A percentile compares a stretch with the other conserved stretches of the same genome.
Evolutionary conservation across 2,888 invertebrate species (phyloP).

Genomic region (Synanthedon formicaeformis): DNA sequence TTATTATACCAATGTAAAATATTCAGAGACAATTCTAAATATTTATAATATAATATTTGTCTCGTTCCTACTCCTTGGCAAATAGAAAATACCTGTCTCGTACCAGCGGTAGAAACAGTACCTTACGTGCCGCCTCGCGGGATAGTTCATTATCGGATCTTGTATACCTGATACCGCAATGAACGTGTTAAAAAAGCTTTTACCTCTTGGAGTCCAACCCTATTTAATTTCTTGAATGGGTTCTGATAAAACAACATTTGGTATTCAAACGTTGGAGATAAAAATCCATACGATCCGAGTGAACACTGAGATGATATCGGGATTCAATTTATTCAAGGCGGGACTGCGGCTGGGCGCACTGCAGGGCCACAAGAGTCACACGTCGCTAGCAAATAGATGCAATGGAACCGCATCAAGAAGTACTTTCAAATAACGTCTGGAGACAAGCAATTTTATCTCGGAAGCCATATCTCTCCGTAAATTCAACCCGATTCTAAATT

Average conservation of each 20-base stretch:
- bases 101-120: too few relatives aligned
- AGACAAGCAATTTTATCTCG: constrained; percentile 4
- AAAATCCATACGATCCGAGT: constrained; percentile 5
- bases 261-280: constrained; percentile 10
- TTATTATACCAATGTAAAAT: too few relatives aligned
- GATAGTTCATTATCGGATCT: too few relatives aligned
- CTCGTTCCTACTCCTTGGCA: too few relatives aligned
- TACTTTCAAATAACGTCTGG: constrained; percentile 6
- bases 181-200: too few relatives aligned
- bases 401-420: constrained; percentile 3
- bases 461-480: background rate
- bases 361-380: constrained; percentile 5
- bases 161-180: too few relatives aligned
- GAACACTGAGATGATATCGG: constrained; percentile 12
- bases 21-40: too few relatives aligned
- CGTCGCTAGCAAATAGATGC: constrained; percentile 12
- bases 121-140: too few relatives aligned
- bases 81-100: too few relatives aligned
- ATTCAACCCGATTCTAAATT: constrained; percentile 1
- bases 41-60: too few relatives aligned
- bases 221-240: constrained; percentile 2
- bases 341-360: constrained; percentile 3
- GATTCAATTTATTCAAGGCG: constrained; percentile 16
- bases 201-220: background rate
- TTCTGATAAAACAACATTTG: constrained; percentile 3